Evolutionary conservation across 1,140 invertebrate species (phyloP), one percentile per base, ranked within the genome.

Genomic region (Eueides isabella): DNA sequence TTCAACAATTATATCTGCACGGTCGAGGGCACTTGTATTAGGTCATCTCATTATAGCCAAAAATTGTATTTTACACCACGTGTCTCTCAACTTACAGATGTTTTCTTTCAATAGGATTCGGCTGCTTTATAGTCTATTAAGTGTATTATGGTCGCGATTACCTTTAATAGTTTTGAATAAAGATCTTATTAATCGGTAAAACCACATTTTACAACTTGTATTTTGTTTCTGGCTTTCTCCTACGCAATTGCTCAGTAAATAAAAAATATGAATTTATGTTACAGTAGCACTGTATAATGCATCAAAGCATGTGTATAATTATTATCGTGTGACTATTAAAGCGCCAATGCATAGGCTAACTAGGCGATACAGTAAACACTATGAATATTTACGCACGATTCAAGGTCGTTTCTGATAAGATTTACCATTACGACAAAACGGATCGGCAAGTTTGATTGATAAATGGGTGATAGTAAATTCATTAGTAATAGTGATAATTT

Each of bases 1-100:
- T 76, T 87, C 81, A 86, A 88, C 87, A 88, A 87, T 88, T 90
- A 90, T 85, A 86, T 86, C 80, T 82, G 78, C 85, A 85, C 81
- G 84, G 84, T 82, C 86, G 81, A 88, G 68, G 73, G 67, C 73
- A 71, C 55, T 69, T 31, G 68, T 70, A 65, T 71, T 69, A 48
- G 62, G 33, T 62, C 63, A 67, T 44, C 31, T 66, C 62, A 61
- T 75, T 66, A 61, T 61, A 68, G 31, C 67, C 44, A 28, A 62
- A 33, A 70, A 29, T 70, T 0, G 16, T 29, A 12, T 65, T 30
- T 65, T 26, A n/a, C 28, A 26, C 38, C 12, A 66, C 64, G n/a
- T 23, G 11, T 23, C 33, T 23, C 19, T 19, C 30, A 33, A 65
- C 33, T 26, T 23, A 11, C 7, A 23, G 48, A 23, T 23, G 3